Evolutionary conservation across 2,797 vertebrate genomes (phyloP).

Genomic region (Rachycentron canadum): DNA sequence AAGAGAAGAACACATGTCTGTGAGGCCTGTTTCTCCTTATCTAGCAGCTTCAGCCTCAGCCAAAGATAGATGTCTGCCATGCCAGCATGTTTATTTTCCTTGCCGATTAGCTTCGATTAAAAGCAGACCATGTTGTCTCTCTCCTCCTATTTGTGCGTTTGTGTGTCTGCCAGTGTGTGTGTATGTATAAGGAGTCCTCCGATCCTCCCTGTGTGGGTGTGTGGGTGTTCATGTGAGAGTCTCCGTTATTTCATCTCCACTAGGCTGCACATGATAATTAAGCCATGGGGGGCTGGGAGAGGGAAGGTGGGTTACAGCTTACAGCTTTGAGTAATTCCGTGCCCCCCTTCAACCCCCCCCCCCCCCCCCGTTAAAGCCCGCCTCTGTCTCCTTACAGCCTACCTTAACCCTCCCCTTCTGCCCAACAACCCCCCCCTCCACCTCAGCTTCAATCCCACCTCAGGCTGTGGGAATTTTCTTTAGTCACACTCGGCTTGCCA

Average conservation of each 20-base stretch:
- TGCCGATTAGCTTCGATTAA: conserved; percentile 84
- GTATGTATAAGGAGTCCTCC: conserved; percentile 71
- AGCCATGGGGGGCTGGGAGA: conserved; percentile 87
- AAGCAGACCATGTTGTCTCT: conserved; percentile 81
- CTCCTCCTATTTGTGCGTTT: conserved; percentile 78
- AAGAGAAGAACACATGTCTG: conserved; percentile 76
- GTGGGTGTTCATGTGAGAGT: conserved; percentile 85
- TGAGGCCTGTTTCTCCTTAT: conserved; percentile 79
- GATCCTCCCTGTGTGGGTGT: conserved; percentile 71
- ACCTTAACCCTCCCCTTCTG: conserved; percentile 62
- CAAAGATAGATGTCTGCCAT: conserved; percentile 80
- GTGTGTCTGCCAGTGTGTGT: conserved; percentile 78
- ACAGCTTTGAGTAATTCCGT: conserved; percentile 88
- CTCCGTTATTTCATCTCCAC: conserved; percentile 89
- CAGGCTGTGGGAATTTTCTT: conserved; percentile 92
- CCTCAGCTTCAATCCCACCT: conserved; percentile 80
- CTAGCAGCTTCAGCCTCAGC: conserved; percentile 74
- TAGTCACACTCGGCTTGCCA: conserved; percentile 93
- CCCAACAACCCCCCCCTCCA: conserved; percentile 58
- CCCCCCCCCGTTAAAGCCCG: conserved; percentile 59
- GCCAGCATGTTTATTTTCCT: conserved; percentile 82
- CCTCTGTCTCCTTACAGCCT: conserved; percentile 57
- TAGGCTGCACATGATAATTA: conserved; percentile 93
- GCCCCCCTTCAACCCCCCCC: conserved; percentile 52
- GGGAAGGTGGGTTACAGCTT: conserved; percentile 88